Percentiles rank a stretch among this genome's conserved stretches.
phyloP scores from a whole-genome alignment of 2,888 invertebrate genomes.

The Agrochola lychnidis region DNA sequence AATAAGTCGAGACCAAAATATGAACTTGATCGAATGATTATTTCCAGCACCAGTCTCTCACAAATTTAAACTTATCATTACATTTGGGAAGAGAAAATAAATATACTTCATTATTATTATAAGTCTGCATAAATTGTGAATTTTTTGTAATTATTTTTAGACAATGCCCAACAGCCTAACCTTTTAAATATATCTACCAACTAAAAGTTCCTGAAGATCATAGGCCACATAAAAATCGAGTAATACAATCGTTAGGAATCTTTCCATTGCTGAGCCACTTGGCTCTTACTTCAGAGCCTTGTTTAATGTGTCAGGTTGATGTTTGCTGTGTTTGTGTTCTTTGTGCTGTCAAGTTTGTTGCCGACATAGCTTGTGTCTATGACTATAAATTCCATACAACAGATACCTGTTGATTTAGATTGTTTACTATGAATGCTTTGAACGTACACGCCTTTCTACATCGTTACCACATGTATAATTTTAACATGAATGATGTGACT shows the following conservation, averaged over 20 bases:
- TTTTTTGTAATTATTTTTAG: too few relatives aligned
- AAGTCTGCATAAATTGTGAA: too few relatives aligned
- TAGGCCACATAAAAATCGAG: too few relatives aligned
- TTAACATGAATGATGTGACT: not conserved
- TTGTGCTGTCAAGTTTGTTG: not conserved
- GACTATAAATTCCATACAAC: not conserved
- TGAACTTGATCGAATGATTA: not conserved
- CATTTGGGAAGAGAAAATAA: not conserved
- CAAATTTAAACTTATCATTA: not conserved
- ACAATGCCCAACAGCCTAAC: too few relatives aligned
- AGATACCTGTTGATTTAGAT: not conserved
- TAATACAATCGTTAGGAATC: not conserved
- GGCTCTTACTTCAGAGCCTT: not conserved
- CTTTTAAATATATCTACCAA: too few relatives aligned
- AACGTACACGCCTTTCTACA: not conserved
- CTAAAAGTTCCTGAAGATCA: not conserved
- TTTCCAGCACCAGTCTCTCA: not conserved
- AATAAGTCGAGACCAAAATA: conserved; percentile 10
- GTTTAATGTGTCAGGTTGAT: not conserved
- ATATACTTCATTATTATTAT: not conserved
- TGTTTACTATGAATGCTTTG: not conserved
- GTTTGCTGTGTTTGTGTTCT: not conserved
- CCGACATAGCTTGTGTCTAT: not conserved
- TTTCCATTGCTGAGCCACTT: too few relatives aligned
- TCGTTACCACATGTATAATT: not conserved